phyloP scores from a whole-genome alignment of 37 sponge, comb jelly and placozoan genomes.

The Cliona cf. orientalis region DNA sequence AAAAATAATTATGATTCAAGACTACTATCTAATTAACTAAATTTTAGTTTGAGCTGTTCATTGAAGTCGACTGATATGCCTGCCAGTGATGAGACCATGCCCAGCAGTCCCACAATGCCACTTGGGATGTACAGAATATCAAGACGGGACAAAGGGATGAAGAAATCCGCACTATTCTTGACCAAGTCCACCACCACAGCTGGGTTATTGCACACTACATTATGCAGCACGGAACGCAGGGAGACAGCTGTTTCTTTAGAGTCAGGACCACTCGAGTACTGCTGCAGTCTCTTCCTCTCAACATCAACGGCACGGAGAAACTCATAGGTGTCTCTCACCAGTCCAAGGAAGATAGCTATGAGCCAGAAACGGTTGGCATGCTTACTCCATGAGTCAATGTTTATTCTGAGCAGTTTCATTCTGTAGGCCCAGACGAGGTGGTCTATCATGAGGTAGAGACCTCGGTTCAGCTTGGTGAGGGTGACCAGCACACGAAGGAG shows the following conservation, averaged over 20 bases:
- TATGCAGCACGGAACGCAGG: neutral
- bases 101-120: conserved; percentile 73
- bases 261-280: conserved; percentile 12
- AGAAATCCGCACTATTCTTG: conserved; percentile 71
- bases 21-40: conserved; percentile 36
- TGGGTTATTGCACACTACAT: conserved; percentile 43
- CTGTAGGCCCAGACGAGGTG: conserved; percentile 75
- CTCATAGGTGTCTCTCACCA: conserved; percentile 64
- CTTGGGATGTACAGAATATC: conserved; percentile 43
- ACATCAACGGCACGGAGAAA: conserved; percentile 25
- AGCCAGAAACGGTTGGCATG: conserved; percentile 70
- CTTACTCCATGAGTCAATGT: conserved; percentile 50
- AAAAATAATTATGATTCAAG: too few relatives aligned
- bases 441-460: conserved; percentile 79
- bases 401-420: conserved; percentile 49
- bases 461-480: conserved; percentile 60
- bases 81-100: conserved; percentile 65
- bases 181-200: conserved; percentile 58
- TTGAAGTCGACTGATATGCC: conserved; percentile 54
- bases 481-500: conserved; percentile 60
- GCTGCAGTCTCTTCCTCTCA: conserved; percentile 39
- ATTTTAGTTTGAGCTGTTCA: conserved; percentile 59
- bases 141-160: conserved; percentile 58
- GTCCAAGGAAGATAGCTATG: conserved; percentile 42
- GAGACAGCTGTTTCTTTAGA: neutral